Evolutionary conservation across 1,140 invertebrate species (phyloP), one percentile per base, ranked within the genome.

Genomic region (Drosophila ambigua): DNA sequence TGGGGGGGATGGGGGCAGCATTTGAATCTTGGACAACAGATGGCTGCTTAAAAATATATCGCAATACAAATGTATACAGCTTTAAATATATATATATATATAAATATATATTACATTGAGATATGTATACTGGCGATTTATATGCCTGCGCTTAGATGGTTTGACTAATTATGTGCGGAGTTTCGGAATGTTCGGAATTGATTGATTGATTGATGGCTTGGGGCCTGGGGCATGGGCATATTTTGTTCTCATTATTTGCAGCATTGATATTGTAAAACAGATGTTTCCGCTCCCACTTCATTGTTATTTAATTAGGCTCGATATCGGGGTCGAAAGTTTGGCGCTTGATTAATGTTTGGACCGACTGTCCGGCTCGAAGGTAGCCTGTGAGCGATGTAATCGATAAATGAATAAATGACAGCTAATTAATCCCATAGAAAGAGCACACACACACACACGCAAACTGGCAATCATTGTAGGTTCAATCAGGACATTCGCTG

Each of bases 321-420:
- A 51, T 49, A 50, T 44, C 52, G 55, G 61, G 28, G 43, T n/a
- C 35, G 39, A 46, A 59, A 59, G 54, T 65, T 80, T 67, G 75
- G 49, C 64, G 66, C 64, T 81, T 78, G 82, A 81, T 85, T 81
- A 87, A 85, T 87, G 81, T 41, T 74, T 62, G 63, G 41, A 54
- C 20, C 16, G 16, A 43, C 8, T 41, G 54, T 16, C 20, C 1
- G 43, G 35, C 35, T 35, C 28, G 50, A 28, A 43, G 67, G 62
- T 60, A 50, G 72, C 54, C 54, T 60, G 58, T 75, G 72, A 53
- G 53, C 49, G 44, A 74, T 39, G 54, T 60, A 80, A 69, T 84
- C 77, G 62, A 84, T 87, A 87, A 83, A 79, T 83, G 65, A 83
- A 83, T 79, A 83, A 85, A 81, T 82, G 82, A 78, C 74, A 85